Evolutionary conservation across 2,113 vertebrate genomes (phyloP), one percentile per base, ranked within the genome.

Genomic region (Albula glossodonta): DNA sequence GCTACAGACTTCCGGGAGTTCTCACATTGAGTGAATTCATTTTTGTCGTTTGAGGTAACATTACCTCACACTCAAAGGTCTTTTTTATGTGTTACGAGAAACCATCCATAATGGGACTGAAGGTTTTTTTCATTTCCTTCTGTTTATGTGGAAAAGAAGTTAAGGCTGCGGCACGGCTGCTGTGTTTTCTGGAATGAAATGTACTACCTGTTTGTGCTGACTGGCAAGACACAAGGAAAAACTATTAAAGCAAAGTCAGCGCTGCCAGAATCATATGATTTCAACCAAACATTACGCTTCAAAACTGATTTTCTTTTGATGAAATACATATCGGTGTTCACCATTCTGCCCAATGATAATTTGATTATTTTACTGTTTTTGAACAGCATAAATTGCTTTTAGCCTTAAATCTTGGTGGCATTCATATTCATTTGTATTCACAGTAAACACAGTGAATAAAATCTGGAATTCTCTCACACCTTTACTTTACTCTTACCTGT

Each of bases 81-180:
- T 84, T 51, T 86, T 87, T 87, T 81, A 87, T 84, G 17, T 84
- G 82, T 57, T 63, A 83, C 63, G 82, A 74, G 63, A 53, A 31
- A 5, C 17, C 17, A 60, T 79, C 88, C 86, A 86, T 77, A 19
- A 63, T 12, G 82, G 41, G 60, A 86, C 78, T 63, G 81, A 83
- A 12, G 78, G 78, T 56, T 88, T 87, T 41, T 84, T 88, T 89
- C 80, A 86, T 87, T 89, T 88, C 88, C 87, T 60, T 80, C 87
- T 86, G 84, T 88, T 91, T 86, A 87, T 77, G 85, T 87, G 88
- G 90, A 91, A 90, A 91, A 89, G 10, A 84, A 81, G 84, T 87
- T 51, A 82, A 78, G 31, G 31, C 78, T 17, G 0, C 51, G 78
- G 83, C 80, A 83, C 17, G 88, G 82, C 83, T 56, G 48, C 80